These are phyloP conservation scores for Venustaconcha ellipsiformis DNA, from an alignment of 1,140 invertebrate species.

Conservation along the genomic window DNA sequence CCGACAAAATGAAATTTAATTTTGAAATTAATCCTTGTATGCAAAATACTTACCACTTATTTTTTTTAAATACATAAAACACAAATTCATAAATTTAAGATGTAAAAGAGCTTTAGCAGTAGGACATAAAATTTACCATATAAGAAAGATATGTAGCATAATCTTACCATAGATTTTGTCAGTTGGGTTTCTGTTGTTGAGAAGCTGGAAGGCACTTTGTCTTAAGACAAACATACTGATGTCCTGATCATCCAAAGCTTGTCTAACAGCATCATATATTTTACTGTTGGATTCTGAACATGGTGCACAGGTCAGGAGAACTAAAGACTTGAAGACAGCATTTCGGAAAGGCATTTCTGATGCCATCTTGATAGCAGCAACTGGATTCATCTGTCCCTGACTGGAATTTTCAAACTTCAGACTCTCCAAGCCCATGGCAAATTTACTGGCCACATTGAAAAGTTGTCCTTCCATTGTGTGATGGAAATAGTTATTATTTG, in stretches of 20 bases:
- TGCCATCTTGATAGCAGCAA: constrained; percentile 81
- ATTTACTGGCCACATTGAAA: constrained; percentile 62
- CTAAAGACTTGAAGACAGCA: constrained; percentile 85
- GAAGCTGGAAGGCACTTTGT: constrained; percentile 61
- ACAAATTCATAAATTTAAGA: not conserved
- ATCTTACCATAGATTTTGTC: constrained; percentile 37
- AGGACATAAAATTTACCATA: not conserved
- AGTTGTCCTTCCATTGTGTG: constrained; percentile 70
- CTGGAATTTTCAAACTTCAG: constrained; percentile 39
- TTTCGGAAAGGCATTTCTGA: constrained; percentile 83
- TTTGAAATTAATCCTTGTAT: not conserved
- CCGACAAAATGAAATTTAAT: not conserved
- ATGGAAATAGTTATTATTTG: constrained; percentile 71
- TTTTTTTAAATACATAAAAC: not conserved
- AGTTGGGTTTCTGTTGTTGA: constrained; percentile 36
- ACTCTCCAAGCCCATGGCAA: constrained; percentile 58
- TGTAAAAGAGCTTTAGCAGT: not conserved
- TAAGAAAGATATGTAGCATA: not conserved
- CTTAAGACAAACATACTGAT: constrained; percentile 87
- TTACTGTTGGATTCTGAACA: constrained; percentile 77
- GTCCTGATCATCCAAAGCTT: constrained; percentile 80
- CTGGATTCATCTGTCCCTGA: constrained; percentile 57
- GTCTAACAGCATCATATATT: constrained; percentile 82
- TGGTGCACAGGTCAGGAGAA: constrained; percentile 73
- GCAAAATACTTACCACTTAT: not conserved